Percentiles rank a stretch among this genome's conserved stretches.
Evolutionary conservation across 35 echinoderm and acorn worm genomes (phyloP).

Genomic region (Diadema setosum): DNA sequence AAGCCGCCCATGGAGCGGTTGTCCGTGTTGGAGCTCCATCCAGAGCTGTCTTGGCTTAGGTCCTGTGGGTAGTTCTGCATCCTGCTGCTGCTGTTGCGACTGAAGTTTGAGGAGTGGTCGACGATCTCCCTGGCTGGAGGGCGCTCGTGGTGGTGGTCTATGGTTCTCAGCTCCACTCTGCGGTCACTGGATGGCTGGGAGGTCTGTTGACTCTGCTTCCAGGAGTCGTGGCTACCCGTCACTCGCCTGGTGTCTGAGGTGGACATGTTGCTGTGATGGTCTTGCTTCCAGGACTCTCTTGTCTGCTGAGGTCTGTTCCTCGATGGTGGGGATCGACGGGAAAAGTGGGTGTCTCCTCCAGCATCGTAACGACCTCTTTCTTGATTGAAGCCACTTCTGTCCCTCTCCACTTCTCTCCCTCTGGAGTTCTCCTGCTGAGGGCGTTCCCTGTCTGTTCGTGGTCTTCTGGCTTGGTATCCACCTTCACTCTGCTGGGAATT

Average conservation of each 20-base stretch:
- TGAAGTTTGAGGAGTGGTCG: background rate
- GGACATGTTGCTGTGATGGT: background rate
- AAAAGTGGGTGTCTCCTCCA: background rate
- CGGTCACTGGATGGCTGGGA: background rate
- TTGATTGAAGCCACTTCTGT: background rate
- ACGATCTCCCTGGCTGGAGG: background rate
- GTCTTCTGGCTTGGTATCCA: background rate
- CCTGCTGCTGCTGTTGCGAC: background rate
- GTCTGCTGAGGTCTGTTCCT: background rate
- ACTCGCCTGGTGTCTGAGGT: background rate
- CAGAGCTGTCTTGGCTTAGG: background rate
- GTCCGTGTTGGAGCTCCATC: background rate
- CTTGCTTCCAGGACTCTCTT: background rate
- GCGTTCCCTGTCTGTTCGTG: background rate
- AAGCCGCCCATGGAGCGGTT: background rate
- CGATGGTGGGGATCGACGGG: background rate
- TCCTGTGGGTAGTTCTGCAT: background rate
- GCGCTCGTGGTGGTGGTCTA: background rate
- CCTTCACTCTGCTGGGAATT: background rate
- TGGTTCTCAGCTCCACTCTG: background rate
- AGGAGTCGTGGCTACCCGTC: background rate
- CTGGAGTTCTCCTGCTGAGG: background rate
- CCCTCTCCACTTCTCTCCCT: background rate
- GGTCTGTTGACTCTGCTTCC: background rate
- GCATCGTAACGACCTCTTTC: background rate